A percentile compares a stretch with the other conserved stretches of the same genome.
Conservation (phyloP, 2,797 vertebrate species). For the Rhinoraja longicauda region DNA sequence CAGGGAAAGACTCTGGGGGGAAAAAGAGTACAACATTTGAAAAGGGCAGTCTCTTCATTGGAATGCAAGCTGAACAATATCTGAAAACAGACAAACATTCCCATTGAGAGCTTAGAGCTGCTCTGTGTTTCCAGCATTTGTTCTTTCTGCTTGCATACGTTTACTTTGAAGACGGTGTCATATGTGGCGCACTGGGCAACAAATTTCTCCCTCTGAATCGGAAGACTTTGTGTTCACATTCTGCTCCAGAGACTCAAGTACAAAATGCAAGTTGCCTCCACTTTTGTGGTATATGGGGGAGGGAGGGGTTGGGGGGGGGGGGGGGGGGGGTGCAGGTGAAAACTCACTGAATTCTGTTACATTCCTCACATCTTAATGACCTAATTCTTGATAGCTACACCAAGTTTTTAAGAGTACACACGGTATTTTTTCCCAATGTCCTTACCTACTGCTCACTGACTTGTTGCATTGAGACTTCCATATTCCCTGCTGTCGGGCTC, state of each 20-base stretch:
- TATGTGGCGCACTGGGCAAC: neutral
- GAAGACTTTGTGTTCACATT: neutral
- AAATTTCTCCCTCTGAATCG: neutral
- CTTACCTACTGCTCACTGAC: neutral
- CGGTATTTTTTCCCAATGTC: neutral
- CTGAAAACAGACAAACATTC: neutral
- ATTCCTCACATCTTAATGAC: neutral
- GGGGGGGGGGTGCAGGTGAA: too few species aligned
- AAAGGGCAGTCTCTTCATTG: neutral
- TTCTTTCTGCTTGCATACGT: neutral
- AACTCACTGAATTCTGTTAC: neutral
- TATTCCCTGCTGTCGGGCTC: neutral
- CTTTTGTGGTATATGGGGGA: neutral
- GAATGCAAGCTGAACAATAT: too few species aligned
- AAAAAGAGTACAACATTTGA: neutral
- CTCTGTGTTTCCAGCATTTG: neutral
- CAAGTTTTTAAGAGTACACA: neutral
- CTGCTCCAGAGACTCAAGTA: neutral
- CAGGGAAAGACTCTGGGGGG: neutral
- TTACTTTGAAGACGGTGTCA: neutral
- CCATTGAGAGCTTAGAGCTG: neutral
- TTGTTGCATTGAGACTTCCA: neutral
- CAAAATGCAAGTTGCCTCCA: neutral
- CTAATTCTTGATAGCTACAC: neutral
- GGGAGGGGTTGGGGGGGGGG: too few species aligned